Evolutionary conservation across 1,140 invertebrate genomes (phyloP), one percentile per base, ranked within the genome.

Genomic region (Micrasema longulum): DNA sequence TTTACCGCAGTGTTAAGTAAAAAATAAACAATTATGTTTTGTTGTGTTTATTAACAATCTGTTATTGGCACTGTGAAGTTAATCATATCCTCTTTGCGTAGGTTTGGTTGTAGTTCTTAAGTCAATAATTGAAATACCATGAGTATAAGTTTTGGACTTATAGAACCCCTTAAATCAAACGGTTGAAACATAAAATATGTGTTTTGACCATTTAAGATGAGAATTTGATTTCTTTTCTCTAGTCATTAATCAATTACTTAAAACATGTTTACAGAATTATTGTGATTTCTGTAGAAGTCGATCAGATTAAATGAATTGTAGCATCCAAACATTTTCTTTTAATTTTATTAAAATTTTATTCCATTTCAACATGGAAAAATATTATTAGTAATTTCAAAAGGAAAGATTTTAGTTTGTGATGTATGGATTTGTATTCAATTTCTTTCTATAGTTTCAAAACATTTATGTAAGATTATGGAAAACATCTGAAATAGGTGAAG

Each of bases 241-340:
- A 60, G 55, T 60, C 55, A 60, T 60, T 60, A 60, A 60, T 41
- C 55, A 38, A 22, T 60, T 55, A 35, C 26, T 55, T 53, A 48
- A 48, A 48, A 16, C 47, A n/a, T 20, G 47, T 11, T 48, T 20
- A 48, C 7, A 20, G n/a, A 48, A 48, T 22, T 20, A 22, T n/a
- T 48, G 47, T 48, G 47, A 16, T 16, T 18, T n/a, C n/a, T n/a
- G n/a, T n/a, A n/a, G n/a, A n/a, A n/a, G n/a, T n/a, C 4, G 16
- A 22, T 20, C 16, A 4, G 20, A 18, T 3, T 48, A 20, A 48
- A 20, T 16, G 1, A 22, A 22, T 16, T 11, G 18, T 48, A 48
- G 20, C 11, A 48, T 48, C 20, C 1, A 31, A 31, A 2, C 3
- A 31, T 31, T 31, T 7, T 7, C 26, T 48, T 20, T 11, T 18